Conservation (phyloP, 2,888 invertebrate genomes). For the Margaritifera margaritifera region DNA sequence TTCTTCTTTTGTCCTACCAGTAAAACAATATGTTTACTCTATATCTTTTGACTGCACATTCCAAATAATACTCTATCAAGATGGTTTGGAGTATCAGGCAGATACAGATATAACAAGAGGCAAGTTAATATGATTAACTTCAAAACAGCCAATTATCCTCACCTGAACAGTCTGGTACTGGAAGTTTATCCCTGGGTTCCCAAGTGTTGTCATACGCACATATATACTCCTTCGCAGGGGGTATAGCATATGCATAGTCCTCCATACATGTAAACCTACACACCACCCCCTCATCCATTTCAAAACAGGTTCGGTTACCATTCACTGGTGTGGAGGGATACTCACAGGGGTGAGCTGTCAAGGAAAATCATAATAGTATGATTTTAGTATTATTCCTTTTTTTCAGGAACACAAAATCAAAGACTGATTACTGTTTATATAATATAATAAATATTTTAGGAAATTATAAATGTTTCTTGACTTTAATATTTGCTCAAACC, state of each 20-base stretch:
- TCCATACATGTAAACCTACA: slow-evolving; percentile 78
- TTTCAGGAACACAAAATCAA: too few relatives aligned
- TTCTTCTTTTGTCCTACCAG: too few relatives aligned
- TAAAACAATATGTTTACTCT: too few relatives aligned
- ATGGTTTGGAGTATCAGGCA: too few relatives aligned
- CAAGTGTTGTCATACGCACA: slow-evolving; percentile 73
- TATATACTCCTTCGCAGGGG: slow-evolving; percentile 71
- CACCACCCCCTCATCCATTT: slow-evolving; percentile 72
- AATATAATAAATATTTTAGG: too few relatives aligned
- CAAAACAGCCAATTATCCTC: slow-evolving; percentile 1
- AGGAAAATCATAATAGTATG: neutral
- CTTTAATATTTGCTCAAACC: too few relatives aligned
- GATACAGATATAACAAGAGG: too few relatives aligned
- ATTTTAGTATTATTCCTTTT: too few relatives aligned
- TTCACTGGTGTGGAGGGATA: slow-evolving; percentile 74
- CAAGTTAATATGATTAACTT: neutral
- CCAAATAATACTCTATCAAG: too few relatives aligned
- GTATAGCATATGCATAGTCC: slow-evolving; percentile 78
- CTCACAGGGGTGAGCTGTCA: slow-evolving; percentile 73
- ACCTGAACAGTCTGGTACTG: slow-evolving; percentile 79
- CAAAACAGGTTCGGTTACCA: slow-evolving; percentile 75
- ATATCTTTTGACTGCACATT: too few relatives aligned
- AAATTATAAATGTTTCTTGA: too few relatives aligned
- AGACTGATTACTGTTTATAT: too few relatives aligned
- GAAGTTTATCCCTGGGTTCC: slow-evolving; percentile 69